Conservation (phyloP, 1,140 invertebrate species). For the Drosophila azteca region DNA sequence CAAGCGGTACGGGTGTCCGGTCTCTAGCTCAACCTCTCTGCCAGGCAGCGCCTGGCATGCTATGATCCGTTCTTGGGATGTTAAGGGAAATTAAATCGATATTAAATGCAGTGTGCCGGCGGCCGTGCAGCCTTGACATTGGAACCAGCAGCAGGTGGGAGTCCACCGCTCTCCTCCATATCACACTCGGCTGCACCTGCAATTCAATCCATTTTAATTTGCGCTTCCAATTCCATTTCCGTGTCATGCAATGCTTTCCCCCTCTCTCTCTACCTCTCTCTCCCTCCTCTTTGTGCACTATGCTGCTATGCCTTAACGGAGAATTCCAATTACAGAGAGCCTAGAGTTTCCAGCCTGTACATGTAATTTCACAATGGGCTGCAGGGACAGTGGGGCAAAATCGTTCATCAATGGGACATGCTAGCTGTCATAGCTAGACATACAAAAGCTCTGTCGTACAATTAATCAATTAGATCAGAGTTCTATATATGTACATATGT, state of each 20-base stretch:
- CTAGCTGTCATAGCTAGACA: no score
- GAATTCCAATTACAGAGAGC: constrained; percentile 33
- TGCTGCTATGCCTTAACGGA: constrained; percentile 16
- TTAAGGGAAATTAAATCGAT: constrained; percentile 69
- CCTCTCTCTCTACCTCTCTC: background rate
- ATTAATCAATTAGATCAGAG: no score
- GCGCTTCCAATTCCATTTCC: constrained; percentile 25
- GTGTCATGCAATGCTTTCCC: constrained; percentile 28
- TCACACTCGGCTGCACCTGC: constrained; percentile 23
- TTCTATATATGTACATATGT: no score
- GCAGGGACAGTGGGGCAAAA: no score
- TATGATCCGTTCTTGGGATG: constrained; percentile 11
- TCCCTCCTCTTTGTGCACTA: background rate
- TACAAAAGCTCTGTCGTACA: no score
- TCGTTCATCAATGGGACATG: no score
- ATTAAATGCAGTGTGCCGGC: constrained; percentile 57
- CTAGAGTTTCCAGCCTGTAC: constrained; percentile 15
- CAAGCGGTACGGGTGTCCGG: constrained; percentile 3
- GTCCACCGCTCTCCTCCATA: constrained; percentile 1
- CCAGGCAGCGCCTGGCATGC: no score
- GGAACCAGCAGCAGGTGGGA: constrained; percentile 4
- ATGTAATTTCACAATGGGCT: constrained; percentile 16
- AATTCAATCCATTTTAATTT: constrained; percentile 37
- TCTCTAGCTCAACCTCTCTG: constrained; percentile 1
- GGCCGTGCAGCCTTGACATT: constrained; percentile 38